Evolutionary conservation across 1,140 invertebrate species (phyloP).

Genomic region (Nephotettix cincticeps): DNA sequence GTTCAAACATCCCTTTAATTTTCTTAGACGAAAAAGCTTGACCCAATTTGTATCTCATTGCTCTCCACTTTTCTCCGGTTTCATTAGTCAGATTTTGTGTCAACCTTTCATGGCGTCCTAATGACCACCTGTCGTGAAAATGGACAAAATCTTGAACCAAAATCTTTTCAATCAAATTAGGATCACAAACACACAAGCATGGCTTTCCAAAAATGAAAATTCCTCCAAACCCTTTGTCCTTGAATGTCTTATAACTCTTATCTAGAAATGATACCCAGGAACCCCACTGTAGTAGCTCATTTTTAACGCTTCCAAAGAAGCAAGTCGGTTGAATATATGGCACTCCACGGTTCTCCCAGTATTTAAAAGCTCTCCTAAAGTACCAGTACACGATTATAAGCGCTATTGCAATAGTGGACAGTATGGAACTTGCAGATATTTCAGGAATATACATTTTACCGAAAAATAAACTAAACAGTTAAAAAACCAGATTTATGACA

Average conservation of each 20-base stretch:
- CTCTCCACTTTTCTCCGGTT: background rate
- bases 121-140: background rate
- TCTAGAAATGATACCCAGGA: background rate
- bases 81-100: background rate
- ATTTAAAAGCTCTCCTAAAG: background rate
- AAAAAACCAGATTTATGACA: too few species aligned
- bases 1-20: slow-evolving; percentile 11
- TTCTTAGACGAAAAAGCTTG: background rate
- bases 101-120: background rate
- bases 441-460: too few species aligned
- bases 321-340: background rate
- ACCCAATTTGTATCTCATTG: background rate
- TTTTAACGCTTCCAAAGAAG: background rate
- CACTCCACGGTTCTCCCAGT: slow-evolving; percentile 1
- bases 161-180: background rate
- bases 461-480: too few species aligned
- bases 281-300: background rate
- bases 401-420: background rate
- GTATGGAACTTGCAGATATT: background rate
- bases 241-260: background rate
- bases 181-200: background rate
- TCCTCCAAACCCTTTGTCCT: background rate
- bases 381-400: background rate
- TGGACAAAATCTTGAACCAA: slow-evolving; percentile 12
- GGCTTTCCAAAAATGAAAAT: background rate